Percentiles rank a stretch among this genome's conserved stretches.
phyloP scores from a whole-genome alignment of 2,888 invertebrate genomes.

The Limenitis arthemis region DNA sequence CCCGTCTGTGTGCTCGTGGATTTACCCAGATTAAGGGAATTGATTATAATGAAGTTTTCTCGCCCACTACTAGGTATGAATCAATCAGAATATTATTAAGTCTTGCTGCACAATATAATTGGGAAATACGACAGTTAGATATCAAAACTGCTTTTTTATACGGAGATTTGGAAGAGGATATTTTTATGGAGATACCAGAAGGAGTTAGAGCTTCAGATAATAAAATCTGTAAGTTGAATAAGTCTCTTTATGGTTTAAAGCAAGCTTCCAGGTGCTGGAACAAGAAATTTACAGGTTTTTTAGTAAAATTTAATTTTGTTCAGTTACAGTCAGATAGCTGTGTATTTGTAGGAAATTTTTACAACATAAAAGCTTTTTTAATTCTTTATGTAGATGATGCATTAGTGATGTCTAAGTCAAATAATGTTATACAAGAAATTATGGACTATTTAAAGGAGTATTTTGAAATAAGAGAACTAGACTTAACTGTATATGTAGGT shows the following conservation, averaged over 20 bases:
- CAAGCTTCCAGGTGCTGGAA: constrained; percentile 3
- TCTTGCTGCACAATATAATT: constrained; percentile 5
- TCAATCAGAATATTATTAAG: constrained; percentile 11
- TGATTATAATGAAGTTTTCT: constrained; percentile 9
- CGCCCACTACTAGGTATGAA: constrained; percentile 10
- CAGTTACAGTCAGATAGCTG: background rate
- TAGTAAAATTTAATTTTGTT: background rate
- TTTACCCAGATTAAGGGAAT: constrained; percentile 5
- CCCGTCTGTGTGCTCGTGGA: constrained; percentile 9
- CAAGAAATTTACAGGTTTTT: background rate
- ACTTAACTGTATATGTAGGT: constrained; percentile 26
- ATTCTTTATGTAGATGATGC: constrained; percentile 32
- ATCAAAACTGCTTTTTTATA: constrained; percentile 16
- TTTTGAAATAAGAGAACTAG: constrained; percentile 27
- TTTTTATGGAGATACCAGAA: constrained; percentile 5
- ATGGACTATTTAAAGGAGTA: constrained; percentile 20
- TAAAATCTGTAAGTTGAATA: constrained; percentile 17
- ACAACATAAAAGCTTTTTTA: constrained; percentile 24
- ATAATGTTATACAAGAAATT: constrained; percentile 9
- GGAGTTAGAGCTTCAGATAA: constrained; percentile 7
- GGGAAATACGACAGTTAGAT: constrained; percentile 2
- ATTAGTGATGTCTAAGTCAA: constrained; percentile 21
- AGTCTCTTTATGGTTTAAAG: constrained; percentile 14
- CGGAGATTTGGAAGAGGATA: constrained; percentile 2
- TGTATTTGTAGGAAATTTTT: constrained; percentile 7